These are phyloP conservation scores for Listronotus oregonensis DNA, from an alignment of 1,140 invertebrate genomes.

Conservation along the genomic window DNA sequence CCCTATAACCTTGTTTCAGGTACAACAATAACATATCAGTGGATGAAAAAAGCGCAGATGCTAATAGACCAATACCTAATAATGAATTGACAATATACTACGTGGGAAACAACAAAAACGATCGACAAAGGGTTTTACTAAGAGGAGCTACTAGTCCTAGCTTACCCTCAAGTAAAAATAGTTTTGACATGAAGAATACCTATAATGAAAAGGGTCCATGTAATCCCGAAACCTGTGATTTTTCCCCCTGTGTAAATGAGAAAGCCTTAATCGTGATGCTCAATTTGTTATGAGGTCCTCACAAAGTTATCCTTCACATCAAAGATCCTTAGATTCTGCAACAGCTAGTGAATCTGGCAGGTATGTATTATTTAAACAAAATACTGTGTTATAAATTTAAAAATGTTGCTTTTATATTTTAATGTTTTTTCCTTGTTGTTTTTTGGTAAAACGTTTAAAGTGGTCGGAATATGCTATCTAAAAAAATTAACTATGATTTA, in stretches of 20 bases:
- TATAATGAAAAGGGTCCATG: constrained; percentile 50
- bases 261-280: constrained; percentile 44
- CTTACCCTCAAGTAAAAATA: constrained; percentile 31
- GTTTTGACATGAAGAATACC: constrained; percentile 38
- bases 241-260: constrained; percentile 63
- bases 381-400: no score
- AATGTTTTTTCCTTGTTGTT: no score
- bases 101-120: constrained; percentile 51
- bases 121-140: constrained; percentile 55
- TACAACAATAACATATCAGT: constrained; percentile 53
- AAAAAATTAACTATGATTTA: no score
- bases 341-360: constrained; percentile 30
- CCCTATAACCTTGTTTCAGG: no score
- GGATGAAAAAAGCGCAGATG: constrained; percentile 52
- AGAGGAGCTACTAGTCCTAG: constrained; percentile 60
- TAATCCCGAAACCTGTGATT: constrained; percentile 62
- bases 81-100: constrained; percentile 60
- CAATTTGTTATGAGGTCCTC: constrained; percentile 59
- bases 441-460: no score
- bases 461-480: no score
- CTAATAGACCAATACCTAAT: constrained; percentile 47
- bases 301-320: constrained; percentile 63
- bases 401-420: no score
- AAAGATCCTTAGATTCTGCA: constrained; percentile 50
- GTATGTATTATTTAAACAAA: constrained; percentile 8